A percentile compares a stretch with the other conserved stretches of the same genome.
phyloP scores from a whole-genome alignment of 2,888 invertebrate genomes.

The Cephus rjabovi region DNA sequence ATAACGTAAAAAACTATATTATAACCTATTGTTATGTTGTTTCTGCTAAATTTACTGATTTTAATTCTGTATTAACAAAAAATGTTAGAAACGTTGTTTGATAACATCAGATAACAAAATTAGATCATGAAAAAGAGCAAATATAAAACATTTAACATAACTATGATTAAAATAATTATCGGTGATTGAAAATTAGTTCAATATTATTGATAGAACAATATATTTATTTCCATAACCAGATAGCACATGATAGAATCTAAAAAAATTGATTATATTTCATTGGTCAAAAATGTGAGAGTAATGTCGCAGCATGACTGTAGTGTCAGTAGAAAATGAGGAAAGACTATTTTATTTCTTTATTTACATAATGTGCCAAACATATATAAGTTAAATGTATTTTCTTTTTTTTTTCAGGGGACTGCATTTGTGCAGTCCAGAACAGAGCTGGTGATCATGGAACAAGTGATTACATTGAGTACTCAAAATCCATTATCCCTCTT shows the following conservation, averaged over 20 bases:
- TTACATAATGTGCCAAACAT: background rate
- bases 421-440: constrained; percentile 48
- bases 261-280: background rate
- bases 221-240: background rate
- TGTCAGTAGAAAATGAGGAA: background rate
- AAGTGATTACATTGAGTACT: constrained; percentile 62
- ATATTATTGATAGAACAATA: background rate
- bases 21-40: too few species aligned
- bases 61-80: too few species aligned
- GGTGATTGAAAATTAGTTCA: background rate
- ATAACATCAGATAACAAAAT: background rate
- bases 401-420: constrained; percentile 39
- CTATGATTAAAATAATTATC: background rate
- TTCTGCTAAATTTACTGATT: too few species aligned
- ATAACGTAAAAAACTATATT: too few species aligned
- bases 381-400: background rate
- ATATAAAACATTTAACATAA: background rate
- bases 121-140: background rate
- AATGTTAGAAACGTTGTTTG: too few species aligned
- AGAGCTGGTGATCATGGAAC: constrained; percentile 59
- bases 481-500: constrained; percentile 65
- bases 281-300: background rate
- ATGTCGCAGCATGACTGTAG: background rate
- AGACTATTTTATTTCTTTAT: background rate
- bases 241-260: background rate